These are phyloP conservation scores for Pinctada fucata DNA, from an alignment of 2,888 invertebrate genomes.

Conservation along the genomic window DNA sequence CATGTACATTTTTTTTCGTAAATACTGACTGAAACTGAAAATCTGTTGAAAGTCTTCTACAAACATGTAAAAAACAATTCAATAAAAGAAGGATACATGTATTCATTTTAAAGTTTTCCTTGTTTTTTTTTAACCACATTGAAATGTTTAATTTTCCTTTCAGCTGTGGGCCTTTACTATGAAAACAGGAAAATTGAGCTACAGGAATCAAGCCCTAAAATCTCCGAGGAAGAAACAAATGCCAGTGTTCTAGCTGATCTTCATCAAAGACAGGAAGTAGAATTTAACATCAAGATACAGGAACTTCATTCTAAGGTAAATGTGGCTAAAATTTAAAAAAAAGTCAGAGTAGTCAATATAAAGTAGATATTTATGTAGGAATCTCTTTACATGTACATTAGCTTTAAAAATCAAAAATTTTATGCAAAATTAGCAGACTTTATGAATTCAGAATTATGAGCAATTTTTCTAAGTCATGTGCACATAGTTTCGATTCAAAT, in stretches of 20 bases:
- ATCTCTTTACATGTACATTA: background rate
- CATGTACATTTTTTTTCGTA: too few relatives aligned
- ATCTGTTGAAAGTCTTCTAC: too few relatives aligned
- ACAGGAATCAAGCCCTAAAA: conserved; percentile 44
- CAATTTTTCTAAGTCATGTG: too few relatives aligned
- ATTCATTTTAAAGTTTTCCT: too few relatives aligned
- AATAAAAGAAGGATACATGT: too few relatives aligned
- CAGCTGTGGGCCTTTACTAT: conserved; percentile 59
- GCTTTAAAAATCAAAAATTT: too few relatives aligned
- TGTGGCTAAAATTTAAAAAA: background rate
- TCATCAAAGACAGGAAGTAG: conserved; percentile 67
- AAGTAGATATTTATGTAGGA: background rate
- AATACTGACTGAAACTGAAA: too few relatives aligned
- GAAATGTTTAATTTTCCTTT: background rate
- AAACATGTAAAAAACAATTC: too few relatives aligned
- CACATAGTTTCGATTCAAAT: too few relatives aligned
- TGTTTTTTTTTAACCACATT: too few relatives aligned
- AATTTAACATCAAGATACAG: conserved; percentile 53
- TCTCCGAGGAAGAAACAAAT: conserved; percentile 54
- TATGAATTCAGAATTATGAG: too few relatives aligned
- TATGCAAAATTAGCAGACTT: too few relatives aligned
- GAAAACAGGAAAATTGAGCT: conserved; percentile 52
- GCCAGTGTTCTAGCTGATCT: conserved; percentile 67
- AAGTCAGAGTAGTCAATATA: background rate
- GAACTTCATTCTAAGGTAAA: conserved; percentile 54